These are phyloP conservation scores for Lagenorhynchus albirostris DNA, from an alignment of 2,113 vertebrate genomes.

Conservation along the genomic window DNA sequence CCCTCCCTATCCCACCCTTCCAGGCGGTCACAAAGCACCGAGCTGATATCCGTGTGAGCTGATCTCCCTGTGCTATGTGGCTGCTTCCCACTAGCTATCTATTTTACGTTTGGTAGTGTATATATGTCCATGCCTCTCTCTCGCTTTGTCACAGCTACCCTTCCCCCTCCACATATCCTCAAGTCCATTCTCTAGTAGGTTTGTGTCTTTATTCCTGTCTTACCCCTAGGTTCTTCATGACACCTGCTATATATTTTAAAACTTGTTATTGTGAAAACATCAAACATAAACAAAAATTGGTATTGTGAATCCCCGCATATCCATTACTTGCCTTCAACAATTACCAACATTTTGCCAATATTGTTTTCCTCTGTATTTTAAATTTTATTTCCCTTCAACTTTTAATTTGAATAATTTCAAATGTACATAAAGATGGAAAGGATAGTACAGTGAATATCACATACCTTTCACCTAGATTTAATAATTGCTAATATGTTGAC, in stretches of 20 bases:
- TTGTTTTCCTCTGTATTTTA: background rate
- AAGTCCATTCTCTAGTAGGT: too few species aligned
- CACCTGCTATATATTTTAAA: background rate
- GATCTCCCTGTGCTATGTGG: too few species aligned
- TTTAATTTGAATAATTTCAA: background rate
- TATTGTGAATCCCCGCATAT: background rate
- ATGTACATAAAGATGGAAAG: background rate
- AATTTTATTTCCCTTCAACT: background rate
- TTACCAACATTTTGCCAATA: background rate
- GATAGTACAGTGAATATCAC: background rate
- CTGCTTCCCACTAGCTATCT: too few species aligned
- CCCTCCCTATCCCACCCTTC: too few species aligned
- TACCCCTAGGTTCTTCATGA: too few species aligned
- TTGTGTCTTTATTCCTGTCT: too few species aligned
- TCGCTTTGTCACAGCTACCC: too few species aligned
- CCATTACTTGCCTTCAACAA: background rate
- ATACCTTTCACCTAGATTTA: background rate
- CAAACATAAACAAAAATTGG: background rate
- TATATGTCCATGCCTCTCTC: too few species aligned
- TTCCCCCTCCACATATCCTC: too few species aligned
- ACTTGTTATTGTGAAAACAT: background rate
- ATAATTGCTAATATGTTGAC: background rate
- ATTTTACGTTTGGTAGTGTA: too few species aligned
- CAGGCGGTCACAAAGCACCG: too few species aligned
- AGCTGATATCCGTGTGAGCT: too few species aligned